Evolutionary conservation across 1,140 invertebrate genomes (phyloP), one percentile per base, ranked within the genome.

Genomic region (Bombyx mandarina): DNA sequence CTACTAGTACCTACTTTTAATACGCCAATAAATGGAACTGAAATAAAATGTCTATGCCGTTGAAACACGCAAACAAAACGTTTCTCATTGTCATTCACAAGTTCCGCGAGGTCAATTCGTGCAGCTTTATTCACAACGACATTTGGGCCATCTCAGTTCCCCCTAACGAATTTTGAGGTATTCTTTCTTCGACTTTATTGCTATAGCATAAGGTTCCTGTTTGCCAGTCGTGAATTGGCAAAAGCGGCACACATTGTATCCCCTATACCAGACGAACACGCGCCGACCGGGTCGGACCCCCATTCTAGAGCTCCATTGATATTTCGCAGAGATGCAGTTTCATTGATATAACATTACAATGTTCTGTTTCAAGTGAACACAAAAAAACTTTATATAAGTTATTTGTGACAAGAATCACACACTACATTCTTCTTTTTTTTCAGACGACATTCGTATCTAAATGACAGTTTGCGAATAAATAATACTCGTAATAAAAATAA

Each of bases 281-380:
- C 67, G 54, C 3, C 77, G 75, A 79, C 79, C 77, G 71, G 79
- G 77, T 82, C 77, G 74, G 56, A 68, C 63, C 66, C 77, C 66
- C 77, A 78, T 79, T 75, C 74, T 76, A 77, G 67, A 75, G 71
- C 71, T 75, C 80, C 77, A 84, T 82, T 84, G 78, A 82, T 82
- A 76, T 84, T 80, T 79, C 71, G 77, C 77, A 69, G 63, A 47
- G 45, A 12, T 70, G 75, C 79, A 63, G 67, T 72, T 78, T 73
- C 79, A 82, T 84, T 82, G 73, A 82, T 73, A 67, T 70, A 70
- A 75, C 63, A 18, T 35, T 35, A 35, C 26, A 35, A 35, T 35
- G 4, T 18, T 18, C 12, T 18, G 12, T 18, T 18, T 18, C 12
- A 18, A 18, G 12, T 18, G 12, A 18, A 18, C 12, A 35, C 0